Base-by-base conservation (phyloP, 2,888 invertebrate species). In the Clunio marinus region DNA sequence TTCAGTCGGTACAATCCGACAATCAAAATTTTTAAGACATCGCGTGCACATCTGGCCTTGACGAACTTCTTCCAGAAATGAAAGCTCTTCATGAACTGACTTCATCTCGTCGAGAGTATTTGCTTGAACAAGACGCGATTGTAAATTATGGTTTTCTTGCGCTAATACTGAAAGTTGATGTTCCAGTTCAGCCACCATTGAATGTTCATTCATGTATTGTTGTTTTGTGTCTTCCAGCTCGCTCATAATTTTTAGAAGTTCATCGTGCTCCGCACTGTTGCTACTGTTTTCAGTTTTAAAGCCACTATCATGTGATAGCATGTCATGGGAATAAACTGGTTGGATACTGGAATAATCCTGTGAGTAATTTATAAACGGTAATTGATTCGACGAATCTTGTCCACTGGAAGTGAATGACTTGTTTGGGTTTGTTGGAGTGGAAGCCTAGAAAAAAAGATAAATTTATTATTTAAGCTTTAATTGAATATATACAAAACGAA, bases 51-150 rank as follows among this genome's bases (percentile, higher is more conserved):
- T 83, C 75, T 90, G 89, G 10, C 91, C 91, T 83, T 90, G 89
- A 75, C 91, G 91, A 72, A 91, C 89, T 88, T 92, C 91, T 76
- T 92, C 91, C 72, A 91, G 82, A 71, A 89, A 88, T 68, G 86
- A 87, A 74, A 92, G 85, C 77, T 92, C 92, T 74, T 92, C 91
- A 73, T 92, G 91, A 79, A 89, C 85, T 67, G 86, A 88, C 76
- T 89, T 90, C 76, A 90, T 87, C 74, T 90, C 89, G 72, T 89
- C 87, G 65, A 88, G 89, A 75, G 84, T 83, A 73, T 75, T 76
- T 5, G 72, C 75, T 73, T 78, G 77, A 70, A 74, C 76, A 69
- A 78, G 72, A 51, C 77, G 77, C 69, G 74, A 74, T 72, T 78
- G 78, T 17, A 79, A 72, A 2, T 74, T 74, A 72, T 78, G 77